Evolutionary conservation across 2,888 invertebrate genomes (phyloP).

Genomic region (Pristionchus exspectatus): DNA sequence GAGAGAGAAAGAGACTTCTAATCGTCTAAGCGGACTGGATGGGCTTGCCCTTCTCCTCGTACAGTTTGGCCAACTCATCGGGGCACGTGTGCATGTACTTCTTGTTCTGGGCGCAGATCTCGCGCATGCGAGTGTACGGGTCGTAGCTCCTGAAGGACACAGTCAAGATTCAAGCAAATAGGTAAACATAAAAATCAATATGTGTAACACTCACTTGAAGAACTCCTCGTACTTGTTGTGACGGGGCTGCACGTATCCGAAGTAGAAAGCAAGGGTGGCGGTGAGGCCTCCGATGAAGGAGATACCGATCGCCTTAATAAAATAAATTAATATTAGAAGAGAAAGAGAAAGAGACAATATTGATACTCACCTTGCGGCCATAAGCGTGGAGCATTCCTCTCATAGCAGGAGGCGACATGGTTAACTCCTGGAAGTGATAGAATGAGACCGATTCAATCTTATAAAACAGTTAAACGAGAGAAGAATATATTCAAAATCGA

Average conservation of each 20-base stretch:
- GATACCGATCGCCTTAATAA: constrained; percentile 63
- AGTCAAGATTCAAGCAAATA: constrained; percentile 2
- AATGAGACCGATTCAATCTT: neutral
- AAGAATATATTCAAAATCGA: neutral
- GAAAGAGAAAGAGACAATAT: neutral
- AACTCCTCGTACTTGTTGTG: constrained; percentile 74
- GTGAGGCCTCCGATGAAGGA: constrained; percentile 65
- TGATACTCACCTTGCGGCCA: constrained; percentile 60
- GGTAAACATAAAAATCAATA: neutral
- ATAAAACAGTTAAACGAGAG: neutral
- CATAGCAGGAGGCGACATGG: constrained; percentile 71
- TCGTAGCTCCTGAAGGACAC: constrained; percentile 72
- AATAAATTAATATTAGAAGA: neutral
- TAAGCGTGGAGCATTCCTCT: constrained; percentile 73
- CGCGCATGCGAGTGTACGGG: constrained; percentile 76
- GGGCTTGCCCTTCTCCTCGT: constrained; percentile 75
- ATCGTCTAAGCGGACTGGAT: constrained; percentile 56
- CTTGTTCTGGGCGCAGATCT: constrained; percentile 75
- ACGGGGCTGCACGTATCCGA: constrained; percentile 74
- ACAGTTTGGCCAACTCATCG: constrained; percentile 72
- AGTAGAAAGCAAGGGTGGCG: constrained; percentile 70
- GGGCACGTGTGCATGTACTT: constrained; percentile 77
- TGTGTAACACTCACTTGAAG: constrained; percentile 66
- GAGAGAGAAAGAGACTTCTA: neutral
- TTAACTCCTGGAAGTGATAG: constrained; percentile 52